Evolutionary conservation across 2,797 vertebrate genomes (phyloP).

Genomic region (Pterois miles): DNA sequence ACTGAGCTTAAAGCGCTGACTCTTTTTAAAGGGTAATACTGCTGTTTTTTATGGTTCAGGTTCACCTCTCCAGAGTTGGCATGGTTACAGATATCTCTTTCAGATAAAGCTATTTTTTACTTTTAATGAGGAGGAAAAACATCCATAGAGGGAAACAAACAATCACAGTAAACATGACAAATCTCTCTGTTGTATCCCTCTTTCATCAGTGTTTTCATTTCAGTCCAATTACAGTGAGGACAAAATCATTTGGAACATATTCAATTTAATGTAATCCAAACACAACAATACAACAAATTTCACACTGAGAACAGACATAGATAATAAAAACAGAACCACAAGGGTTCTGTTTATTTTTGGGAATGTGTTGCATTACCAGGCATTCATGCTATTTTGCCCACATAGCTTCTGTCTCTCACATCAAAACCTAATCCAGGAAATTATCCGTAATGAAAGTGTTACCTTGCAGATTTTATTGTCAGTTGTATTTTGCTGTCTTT

Average conservation of each 20-base stretch:
- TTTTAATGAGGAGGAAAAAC: constrained; percentile 6
- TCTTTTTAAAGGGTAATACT: constrained; percentile 25
- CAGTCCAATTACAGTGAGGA: constrained; percentile 5
- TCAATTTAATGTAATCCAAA: neutral
- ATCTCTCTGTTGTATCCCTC: neutral
- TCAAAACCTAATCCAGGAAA: neutral
- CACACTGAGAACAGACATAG: neutral
- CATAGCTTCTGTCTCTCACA: neutral
- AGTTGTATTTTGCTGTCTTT: neutral
- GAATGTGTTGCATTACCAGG: neutral
- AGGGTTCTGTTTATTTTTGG: neutral
- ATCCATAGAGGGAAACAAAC: neutral
- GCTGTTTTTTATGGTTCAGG: constrained; percentile 13
- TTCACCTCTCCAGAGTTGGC: constrained; percentile 8
- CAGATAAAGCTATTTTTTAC: neutral
- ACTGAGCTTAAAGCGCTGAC: constrained; percentile 34
- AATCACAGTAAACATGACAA: neutral
- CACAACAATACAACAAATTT: neutral
- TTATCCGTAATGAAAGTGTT: neutral
- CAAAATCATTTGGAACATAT: constrained; percentile 8
- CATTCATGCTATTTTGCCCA: neutral
- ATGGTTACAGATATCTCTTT: neutral
- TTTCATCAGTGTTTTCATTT: constrained; percentile 5
- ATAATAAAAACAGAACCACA: neutral
- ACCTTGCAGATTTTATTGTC: neutral